Percentiles rank a stretch among this genome's conserved stretches.
Conservation (phyloP, 1,140 invertebrate species). For the Trichonephila clavata region DNA sequence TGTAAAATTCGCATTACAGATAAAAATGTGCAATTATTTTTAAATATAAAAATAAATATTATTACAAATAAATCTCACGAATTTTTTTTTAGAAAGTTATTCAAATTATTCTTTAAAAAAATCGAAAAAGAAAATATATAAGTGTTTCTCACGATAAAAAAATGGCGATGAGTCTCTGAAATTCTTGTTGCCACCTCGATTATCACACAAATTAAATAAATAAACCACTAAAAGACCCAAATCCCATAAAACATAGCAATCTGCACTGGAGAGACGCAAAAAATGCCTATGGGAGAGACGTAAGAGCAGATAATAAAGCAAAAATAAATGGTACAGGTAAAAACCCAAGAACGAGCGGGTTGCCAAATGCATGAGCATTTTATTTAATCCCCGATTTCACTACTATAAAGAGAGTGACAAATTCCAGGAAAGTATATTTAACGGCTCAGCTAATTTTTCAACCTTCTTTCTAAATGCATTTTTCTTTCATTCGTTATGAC, state of each 20-base stretch:
- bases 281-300: background rate
- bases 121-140: too few relatives aligned
- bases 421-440: background rate
- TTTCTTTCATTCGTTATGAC: background rate
- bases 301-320: slow-evolving; percentile 13
- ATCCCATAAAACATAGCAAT: slow-evolving; percentile 11
- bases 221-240: background rate
- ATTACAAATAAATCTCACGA: too few relatives aligned
- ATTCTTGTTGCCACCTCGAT: slow-evolving; percentile 18
- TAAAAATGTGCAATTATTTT: too few relatives aligned
- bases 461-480: background rate
- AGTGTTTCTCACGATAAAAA: background rate
- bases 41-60: too few relatives aligned
- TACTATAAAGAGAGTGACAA: background rate
- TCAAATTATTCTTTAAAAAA: too few relatives aligned
- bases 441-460: background rate
- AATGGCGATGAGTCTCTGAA: background rate
- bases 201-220: slow-evolving; percentile 39
- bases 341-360: background rate
- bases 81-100: too few relatives aligned
- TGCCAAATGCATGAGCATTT: slow-evolving; percentile 3
- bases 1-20: too few relatives aligned
- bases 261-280: background rate
- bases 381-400: slow-evolving; percentile 1
- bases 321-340: slow-evolving; percentile 30